These are phyloP conservation scores for Ptilodon capucinus DNA, from an alignment of 2,888 invertebrate genomes.

Conservation along the genomic window DNA sequence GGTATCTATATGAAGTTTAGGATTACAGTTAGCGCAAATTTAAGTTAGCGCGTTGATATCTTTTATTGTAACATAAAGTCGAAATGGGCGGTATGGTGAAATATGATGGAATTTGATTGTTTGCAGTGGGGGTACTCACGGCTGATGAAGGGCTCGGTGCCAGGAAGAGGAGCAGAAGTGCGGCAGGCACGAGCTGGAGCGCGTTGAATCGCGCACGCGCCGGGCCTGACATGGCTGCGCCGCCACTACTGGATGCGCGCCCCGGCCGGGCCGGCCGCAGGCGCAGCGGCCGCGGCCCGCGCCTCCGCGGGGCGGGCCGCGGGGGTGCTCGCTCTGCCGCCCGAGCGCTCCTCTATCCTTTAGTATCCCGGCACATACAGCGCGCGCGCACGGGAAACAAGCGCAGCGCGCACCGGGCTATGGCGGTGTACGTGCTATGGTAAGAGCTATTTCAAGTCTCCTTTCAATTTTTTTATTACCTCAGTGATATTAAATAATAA, in stretches of 20 bases:
- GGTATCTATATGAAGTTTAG: not conserved
- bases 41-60: slow-evolving; percentile 48
- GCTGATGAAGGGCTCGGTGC: slow-evolving; percentile 55
- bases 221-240: slow-evolving; percentile 81
- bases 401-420: slow-evolving; percentile 79
- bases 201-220: slow-evolving; percentile 72
- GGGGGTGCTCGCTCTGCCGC: slow-evolving; percentile 62
- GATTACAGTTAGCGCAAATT: not conserved
- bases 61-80: slow-evolving; percentile 27
- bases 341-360: slow-evolving; percentile 71
- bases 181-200: slow-evolving; percentile 62
- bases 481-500: not conserved
- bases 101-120: slow-evolving; percentile 13
- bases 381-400: slow-evolving; percentile 79
- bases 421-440: slow-evolving; percentile 78
- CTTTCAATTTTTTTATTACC: not conserved
- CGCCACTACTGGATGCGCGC: slow-evolving; percentile 75
- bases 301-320: slow-evolving; percentile 61
- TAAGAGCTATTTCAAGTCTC: slow-evolving; percentile 41
- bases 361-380: slow-evolving; percentile 80
- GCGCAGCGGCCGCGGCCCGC: slow-evolving; percentile 41
- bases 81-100: slow-evolving; percentile 2
- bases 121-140: slow-evolving; percentile 53
- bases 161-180: slow-evolving; percentile 59
- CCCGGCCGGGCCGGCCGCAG: slow-evolving; percentile 47